Base-by-base conservation (phyloP, 2,888 invertebrate genomes). In the Lepidochrysops patricia region DNA sequence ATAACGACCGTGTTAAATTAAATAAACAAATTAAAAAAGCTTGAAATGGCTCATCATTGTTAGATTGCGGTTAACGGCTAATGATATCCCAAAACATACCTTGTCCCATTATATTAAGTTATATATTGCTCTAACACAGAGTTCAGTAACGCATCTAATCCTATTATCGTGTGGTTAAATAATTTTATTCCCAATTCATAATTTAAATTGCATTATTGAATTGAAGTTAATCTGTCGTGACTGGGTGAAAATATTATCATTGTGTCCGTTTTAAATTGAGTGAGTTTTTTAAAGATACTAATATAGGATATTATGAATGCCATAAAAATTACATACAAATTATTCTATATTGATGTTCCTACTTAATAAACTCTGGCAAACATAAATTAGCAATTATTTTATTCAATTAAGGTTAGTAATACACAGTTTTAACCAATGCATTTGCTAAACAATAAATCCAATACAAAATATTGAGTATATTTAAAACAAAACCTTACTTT, bases 1-100 rank as follows among this genome's bases (percentile, higher is more conserved):
- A 83, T 85, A 86, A 84, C 82, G 84, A 80, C 78, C 84, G 82
- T 84, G 83, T 78, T 86, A 83, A 87, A 87, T 87, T 87, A 87
- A 86, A 87, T 86, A 87, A 87, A 88, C 88, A 86, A 84, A 85
- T 84, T 83, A 77, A 86, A 75, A 84, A 84, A 85, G 85, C 83
- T 74, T 70, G 65, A 70, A 68, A 73, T 72, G 67, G 74, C 74
- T 80, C 79, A 79, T 77, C 80, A 69, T 69, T 68, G 72, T 64
- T 67, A 35, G 60, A 56, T 63, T 60, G 60, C 60, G 65, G 63
- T 62, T 60, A 35, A 34, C 6, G 13, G 9, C 15, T 2, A 23
- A 25, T 1, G 15, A 9, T 7, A 6, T 19, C 0, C 15, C 29
- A 27, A 54, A 19, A 54, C 15, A 13, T 9, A 32, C 54, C 27